Conservation (phyloP, 2,113 vertebrate genomes). For the Tamias sibiricus region DNA sequence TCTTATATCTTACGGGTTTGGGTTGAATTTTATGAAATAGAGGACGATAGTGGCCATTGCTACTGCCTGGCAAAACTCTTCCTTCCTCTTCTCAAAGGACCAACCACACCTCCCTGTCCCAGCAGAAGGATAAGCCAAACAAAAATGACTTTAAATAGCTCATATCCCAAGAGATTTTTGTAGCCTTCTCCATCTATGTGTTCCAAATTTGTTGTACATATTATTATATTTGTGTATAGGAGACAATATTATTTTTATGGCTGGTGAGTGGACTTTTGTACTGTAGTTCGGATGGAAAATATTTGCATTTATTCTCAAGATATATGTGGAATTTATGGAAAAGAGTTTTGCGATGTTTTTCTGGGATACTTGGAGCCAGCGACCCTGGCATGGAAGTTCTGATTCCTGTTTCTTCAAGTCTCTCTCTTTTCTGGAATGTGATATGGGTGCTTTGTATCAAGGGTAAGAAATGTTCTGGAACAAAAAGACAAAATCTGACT, state of each 20-base stretch:
- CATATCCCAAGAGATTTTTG: conserved; percentile 69
- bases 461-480: conserved; percentile 77
- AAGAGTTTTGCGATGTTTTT: conserved; percentile 75
- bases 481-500: conserved; percentile 49
- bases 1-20: not conserved
- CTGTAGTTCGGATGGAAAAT: conserved; percentile 76
- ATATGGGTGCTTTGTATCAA: conserved; percentile 81
- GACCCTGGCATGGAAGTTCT: not conserved
- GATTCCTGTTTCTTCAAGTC: conserved; percentile 43
- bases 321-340: conserved; percentile 78
- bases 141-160: conserved; percentile 78
- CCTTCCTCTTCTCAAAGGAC: not conserved
- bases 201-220: conserved; percentile 63
- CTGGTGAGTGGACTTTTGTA: conserved; percentile 79
- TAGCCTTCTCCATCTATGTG: conserved; percentile 35
- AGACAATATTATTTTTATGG: conserved; percentile 61
- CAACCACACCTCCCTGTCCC: not conserved
- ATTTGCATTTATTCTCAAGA: conserved; percentile 83
- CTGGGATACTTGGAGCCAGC: conserved; percentile 51
- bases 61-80: too few relatives aligned
- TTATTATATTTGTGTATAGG: conserved; percentile 56
- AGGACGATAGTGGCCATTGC: not conserved
- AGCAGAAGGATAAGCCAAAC: conserved; percentile 74
- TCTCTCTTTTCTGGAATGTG: conserved; percentile 81
- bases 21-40: not conserved